Conservation (phyloP, 2,797 vertebrate species). For the Sebastes taczanowskii region DNA sequence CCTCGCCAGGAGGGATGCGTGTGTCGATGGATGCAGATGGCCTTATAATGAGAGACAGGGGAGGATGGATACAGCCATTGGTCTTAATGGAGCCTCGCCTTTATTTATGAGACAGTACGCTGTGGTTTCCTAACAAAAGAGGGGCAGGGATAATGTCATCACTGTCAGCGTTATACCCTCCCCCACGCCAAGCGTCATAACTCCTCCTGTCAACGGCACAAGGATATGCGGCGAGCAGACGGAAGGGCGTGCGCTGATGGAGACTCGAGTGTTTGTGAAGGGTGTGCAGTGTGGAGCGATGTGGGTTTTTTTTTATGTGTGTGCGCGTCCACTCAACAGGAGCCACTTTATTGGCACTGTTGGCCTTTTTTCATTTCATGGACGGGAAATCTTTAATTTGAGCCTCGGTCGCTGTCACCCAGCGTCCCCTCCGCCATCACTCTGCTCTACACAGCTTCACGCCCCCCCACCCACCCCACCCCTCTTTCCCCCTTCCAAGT, state of each 20-base stretch:
- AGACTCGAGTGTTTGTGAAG: background rate
- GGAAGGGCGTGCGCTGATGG: background rate
- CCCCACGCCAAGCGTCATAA: conserved; percentile 40
- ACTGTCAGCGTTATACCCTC: conserved; percentile 61
- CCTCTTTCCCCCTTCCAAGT: background rate
- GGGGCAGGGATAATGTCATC: conserved; percentile 73
- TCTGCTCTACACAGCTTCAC: conserved; percentile 35
- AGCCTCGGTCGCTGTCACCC: conserved; percentile 63
- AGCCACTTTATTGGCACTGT: conserved; percentile 60
- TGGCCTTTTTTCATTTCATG: conserved; percentile 76
- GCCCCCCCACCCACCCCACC: background rate
- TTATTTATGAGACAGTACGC: conserved; percentile 76
- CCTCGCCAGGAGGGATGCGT: conserved; percentile 64
- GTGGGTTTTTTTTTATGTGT: background rate
- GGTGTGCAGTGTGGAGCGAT: background rate
- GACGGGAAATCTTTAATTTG: conserved; percentile 78
- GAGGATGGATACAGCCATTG: conserved; percentile 68
- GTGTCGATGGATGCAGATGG: conserved; percentile 71
- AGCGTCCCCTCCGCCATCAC: conserved; percentile 38
- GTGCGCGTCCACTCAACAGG: conserved; percentile 40
- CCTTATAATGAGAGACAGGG: conserved; percentile 70
- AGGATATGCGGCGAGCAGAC: background rate
- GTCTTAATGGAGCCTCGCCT: conserved; percentile 59
- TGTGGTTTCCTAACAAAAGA: conserved; percentile 73
- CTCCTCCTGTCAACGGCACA: conserved; percentile 39